Base-by-base conservation (phyloP, 1,140 invertebrate species). In the Lepidurus couesii region DNA sequence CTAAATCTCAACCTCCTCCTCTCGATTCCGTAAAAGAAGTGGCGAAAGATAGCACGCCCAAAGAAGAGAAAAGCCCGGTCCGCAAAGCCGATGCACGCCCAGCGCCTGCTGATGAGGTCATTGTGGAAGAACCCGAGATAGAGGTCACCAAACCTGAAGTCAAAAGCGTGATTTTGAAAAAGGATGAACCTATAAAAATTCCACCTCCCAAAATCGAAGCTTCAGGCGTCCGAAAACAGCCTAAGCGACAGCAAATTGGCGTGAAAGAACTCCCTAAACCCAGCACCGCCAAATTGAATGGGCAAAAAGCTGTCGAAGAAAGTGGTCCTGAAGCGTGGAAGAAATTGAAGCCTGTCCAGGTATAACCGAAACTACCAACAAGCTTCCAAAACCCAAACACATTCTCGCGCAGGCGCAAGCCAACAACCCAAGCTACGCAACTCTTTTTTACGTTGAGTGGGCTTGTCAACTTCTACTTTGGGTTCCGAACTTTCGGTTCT, bases 321-420 rank as follows among this genome's bases (percentile, higher is more conserved):
- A 45, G 13, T 34, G 43, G 43, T 10, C 34, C 24, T 53, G 75
- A 77, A 26, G 75, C 75, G 43, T 45, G 43, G 75, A 77, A 42
- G 47, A 77, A 77, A 45, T 43, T 77, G 43, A 77, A 77, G 10
- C 75, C 75, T 44, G 75, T 77, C 42, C 75, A 77, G 75, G 75
- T 77, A 47, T 45, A 44, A 42, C 53, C 53, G 24, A 75, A 75
- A 13, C 24, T 44, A 26, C 26, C 74, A 44, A 26, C 42, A 16
- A 43, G 16, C 42, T 75, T 75, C 74, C 74, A 75, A 73, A 73
- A 6, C 24, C 42, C 24, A 11, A 77, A 5, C 44, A 26, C 42
- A 45, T 16, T 42, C 44, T 47, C 24, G 16, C 43, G 16, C 24
- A 42, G 47, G 43, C 53, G 53, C 53, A 65, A 65, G 21, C 16